Base-by-base conservation (phyloP, 1,140 invertebrate species). In the Colletes latitarsis region DNA sequence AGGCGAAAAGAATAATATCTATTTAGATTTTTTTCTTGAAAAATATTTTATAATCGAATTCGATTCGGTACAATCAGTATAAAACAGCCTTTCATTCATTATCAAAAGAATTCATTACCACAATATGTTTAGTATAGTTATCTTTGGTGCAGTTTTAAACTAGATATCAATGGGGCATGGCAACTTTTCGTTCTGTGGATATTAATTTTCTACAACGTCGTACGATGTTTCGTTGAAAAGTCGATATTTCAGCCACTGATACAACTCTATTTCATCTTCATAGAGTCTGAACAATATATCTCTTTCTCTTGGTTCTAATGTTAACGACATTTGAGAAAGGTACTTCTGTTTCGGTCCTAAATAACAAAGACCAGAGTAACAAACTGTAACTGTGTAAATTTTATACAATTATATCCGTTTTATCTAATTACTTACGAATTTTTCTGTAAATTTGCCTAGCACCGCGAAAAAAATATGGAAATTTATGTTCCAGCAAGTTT, bases 391-490 rank as follows among this genome's bases (percentile, higher is more conserved):
- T 49, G 49, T 14, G 17, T 10, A 19, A 1, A 43, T 12, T n/a
- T 3, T 39, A 15, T 8, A 21, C 1, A n/a, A 39, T 6, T 9
- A 0, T 12, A 46, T 19, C 55, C 60, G 53, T 64, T 43, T 21
- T 55, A 66, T n/a, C 8, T 15, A 41, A 46, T 49, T 81, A 92
- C 93, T 94, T 90, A 96, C 95, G 93, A 82, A 95, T 88, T 83
- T 94, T 93, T 62, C 93, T 89, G 85, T 95, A 96, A 14, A 95
- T 88, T 55, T 93, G 86, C 52, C 88, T 88, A 17, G 94, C 94
- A 43, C 95, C 95, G 83, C 90, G 92, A 82, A 96, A 96, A 87
- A 95, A 96, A 79, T 94, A 93, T 5, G 95, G 95, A 74, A 96
- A 92, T 87, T 92, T 89, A 30, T 92, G 93, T 90, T 96, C 95